These are phyloP conservation scores for Stramonita haemastoma DNA, from an alignment of 2,888 invertebrate species.

Conservation along the genomic window DNA sequence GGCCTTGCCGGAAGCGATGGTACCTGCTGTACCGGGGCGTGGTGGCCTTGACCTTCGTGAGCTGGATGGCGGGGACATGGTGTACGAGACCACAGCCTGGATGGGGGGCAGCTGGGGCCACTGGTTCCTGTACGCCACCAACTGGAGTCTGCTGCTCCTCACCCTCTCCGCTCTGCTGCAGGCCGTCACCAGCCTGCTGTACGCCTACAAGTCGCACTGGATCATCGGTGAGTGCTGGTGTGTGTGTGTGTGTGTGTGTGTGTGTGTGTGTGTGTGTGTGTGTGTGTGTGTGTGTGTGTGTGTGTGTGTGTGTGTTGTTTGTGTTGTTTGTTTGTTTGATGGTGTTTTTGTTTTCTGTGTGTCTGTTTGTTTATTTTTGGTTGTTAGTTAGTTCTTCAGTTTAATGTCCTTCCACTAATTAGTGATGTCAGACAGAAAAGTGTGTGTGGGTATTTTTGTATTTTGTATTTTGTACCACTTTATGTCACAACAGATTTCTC, in stretches of 20 bases:
- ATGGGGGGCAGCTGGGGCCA: conserved; percentile 62
- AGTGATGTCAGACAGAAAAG: too few relatives aligned
- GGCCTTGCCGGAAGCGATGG: conserved; percentile 60
- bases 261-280: neutral
- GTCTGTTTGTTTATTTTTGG: neutral
- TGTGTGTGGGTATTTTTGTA: too few relatives aligned
- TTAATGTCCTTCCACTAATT: too few relatives aligned
- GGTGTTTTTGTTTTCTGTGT: neutral
- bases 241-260: neutral
- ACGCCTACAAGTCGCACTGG: conserved; percentile 58
- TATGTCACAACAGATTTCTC: too few relatives aligned
- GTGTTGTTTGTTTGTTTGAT: neutral
- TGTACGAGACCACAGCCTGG: conserved; percentile 65
- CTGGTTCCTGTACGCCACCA: conserved; percentile 73
- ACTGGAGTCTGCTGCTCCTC: conserved; percentile 72
- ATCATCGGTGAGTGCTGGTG: conserved; percentile 48
- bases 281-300: neutral
- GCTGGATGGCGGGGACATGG: conserved; percentile 65
- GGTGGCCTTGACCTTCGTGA: conserved; percentile 58
- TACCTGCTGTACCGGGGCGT: conserved; percentile 65
- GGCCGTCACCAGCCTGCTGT: conserved; percentile 59
- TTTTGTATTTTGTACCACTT: too few relatives aligned
- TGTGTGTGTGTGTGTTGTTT: neutral
- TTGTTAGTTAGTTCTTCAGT: neutral
- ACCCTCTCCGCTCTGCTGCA: conserved; percentile 60